Percentiles rank a stretch among this genome's conserved stretches.
These are phyloP conservation scores for Eucidaris tribuloides DNA, from an alignment of 35 echinoderm and acorn worm species.

Conservation along the genomic window DNA sequence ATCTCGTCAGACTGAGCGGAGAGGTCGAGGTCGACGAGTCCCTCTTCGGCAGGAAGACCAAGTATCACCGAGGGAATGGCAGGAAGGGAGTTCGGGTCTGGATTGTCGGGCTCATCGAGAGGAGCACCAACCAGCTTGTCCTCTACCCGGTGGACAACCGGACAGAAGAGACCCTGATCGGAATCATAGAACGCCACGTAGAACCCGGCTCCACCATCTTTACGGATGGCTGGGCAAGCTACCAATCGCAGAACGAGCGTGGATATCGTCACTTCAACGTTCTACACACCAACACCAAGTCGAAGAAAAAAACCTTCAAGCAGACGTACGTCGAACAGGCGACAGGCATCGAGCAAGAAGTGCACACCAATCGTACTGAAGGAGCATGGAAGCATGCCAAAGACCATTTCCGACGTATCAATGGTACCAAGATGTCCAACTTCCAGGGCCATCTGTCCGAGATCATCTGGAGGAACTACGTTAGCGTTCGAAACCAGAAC, in stretches of 20 bases:
- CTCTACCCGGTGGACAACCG: neutral
- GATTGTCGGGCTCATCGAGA: neutral
- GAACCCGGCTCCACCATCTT: neutral
- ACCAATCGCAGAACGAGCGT: neutral
- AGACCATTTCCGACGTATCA: neutral
- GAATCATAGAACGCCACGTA: neutral
- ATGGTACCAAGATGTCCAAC: neutral
- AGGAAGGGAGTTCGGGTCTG: neutral
- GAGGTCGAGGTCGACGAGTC: constrained; percentile 11
- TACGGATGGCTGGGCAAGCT: neutral
- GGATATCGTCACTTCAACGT: constrained; percentile 1
- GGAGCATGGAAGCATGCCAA: neutral
- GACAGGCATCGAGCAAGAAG: neutral
- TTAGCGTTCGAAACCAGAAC: neutral
- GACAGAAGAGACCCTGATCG: neutral
- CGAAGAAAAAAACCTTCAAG: neutral
- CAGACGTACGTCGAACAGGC: neutral
- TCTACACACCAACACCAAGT: too few species aligned
- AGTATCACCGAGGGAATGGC: neutral
- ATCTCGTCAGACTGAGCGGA: neutral
- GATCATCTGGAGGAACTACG: constrained; percentile 17
- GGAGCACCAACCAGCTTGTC: neutral
- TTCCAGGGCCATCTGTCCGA: constrained; percentile 20
- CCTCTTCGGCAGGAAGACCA: neutral
- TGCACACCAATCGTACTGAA: neutral